Evolutionary conservation across 2,888 invertebrate genomes (phyloP).

Genomic region (Trachelus iudaicus): DNA sequence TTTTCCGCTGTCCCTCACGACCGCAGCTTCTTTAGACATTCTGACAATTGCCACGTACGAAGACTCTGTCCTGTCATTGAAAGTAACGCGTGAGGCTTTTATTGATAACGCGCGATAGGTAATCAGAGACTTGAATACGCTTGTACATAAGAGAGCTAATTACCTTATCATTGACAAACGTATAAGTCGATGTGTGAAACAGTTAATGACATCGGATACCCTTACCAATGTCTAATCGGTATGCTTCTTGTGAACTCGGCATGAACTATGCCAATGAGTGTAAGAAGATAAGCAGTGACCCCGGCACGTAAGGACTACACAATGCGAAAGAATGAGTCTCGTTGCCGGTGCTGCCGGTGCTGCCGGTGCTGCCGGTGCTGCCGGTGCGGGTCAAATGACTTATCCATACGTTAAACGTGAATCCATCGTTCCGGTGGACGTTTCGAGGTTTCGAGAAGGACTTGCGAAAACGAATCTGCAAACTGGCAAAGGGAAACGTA

Average conservation of each 20-base stretch:
- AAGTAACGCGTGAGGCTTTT: not conserved
- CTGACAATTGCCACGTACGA: not conserved
- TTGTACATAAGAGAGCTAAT: not conserved
- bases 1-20: not conserved
- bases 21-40: not conserved
- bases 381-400: not conserved
- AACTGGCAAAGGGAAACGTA: not conserved
- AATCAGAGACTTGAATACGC: not conserved
- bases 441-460: not conserved
- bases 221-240: not conserved
- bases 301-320: not conserved
- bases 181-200: not conserved
- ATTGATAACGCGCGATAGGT: not conserved
- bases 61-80: too few relatives aligned
- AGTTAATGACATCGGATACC: not conserved
- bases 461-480: not conserved
- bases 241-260: not conserved
- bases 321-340: not conserved
- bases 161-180: not conserved
- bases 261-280: not conserved
- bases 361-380: too few relatives aligned
- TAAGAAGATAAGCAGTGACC: not conserved
- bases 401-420: not conserved
- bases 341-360: not conserved
- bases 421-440: not conserved